phyloP scores from a whole-genome alignment of 2,797 vertebrate species.

The Enteromius afrohamiltoni region DNA sequence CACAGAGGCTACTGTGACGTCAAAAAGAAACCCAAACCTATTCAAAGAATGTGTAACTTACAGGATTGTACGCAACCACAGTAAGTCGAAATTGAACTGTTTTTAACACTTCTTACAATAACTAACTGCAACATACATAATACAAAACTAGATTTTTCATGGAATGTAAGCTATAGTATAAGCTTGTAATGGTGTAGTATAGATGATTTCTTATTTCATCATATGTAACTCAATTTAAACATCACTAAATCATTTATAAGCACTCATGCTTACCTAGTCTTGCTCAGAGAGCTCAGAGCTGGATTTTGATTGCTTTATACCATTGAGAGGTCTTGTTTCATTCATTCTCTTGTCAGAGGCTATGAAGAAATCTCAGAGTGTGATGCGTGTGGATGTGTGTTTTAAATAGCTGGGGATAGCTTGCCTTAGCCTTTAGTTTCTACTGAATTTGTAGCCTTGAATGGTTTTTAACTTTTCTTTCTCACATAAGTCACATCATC shows the following conservation, averaged over 20 bases:
- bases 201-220: not conserved
- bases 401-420: slow-evolving; percentile 1
- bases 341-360: slow-evolving; percentile 1
- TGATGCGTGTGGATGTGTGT: slow-evolving; percentile 11
- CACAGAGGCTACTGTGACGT: slow-evolving; percentile 92
- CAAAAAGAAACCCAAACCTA: slow-evolving; percentile 93
- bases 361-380: not conserved
- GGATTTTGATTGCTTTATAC: slow-evolving; percentile 13
- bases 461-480: no score
- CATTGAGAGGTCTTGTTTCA: slow-evolving; percentile 7
- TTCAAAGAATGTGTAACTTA: slow-evolving; percentile 93
- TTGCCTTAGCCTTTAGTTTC: not conserved
- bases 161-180: not conserved
- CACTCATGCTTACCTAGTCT: not conserved
- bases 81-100: slow-evolving; percentile 76
- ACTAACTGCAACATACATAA: not conserved
- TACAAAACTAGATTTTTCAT: not conserved
- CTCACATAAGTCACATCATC: no score
- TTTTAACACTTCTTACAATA: not conserved
- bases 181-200: not conserved
- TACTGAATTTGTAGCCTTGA: not conserved
- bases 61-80: slow-evolving; percentile 93
- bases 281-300: not conserved
- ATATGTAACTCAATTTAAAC: slow-evolving; percentile 10
- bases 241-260: slow-evolving; percentile 23